Evolutionary conservation across 2,797 vertebrate species (phyloP).

Genomic region (Schizopygopsis malacanthus): DNA sequence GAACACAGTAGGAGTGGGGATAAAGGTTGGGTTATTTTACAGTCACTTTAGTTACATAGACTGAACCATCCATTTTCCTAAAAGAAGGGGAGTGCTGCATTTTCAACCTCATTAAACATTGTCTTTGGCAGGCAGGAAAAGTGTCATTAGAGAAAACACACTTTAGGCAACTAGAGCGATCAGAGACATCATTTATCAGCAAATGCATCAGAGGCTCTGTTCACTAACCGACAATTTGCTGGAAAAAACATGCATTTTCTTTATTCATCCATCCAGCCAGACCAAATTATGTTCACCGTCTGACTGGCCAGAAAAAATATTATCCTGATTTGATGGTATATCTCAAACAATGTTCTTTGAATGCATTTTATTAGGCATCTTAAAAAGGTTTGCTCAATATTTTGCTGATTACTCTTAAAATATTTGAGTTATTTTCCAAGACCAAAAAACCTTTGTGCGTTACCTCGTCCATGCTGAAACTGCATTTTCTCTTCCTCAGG

Average conservation of each 20-base stretch:
- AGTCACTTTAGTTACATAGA: slow-evolving; percentile 28
- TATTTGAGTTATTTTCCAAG: not conserved
- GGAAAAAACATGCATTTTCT: slow-evolving; percentile 33
- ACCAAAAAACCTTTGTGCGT: slow-evolving; percentile 26
- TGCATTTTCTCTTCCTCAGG: slow-evolving; percentile 88
- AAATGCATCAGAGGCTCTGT: slow-evolving; percentile 46
- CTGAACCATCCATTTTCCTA: slow-evolving; percentile 46
- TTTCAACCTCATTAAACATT: slow-evolving; percentile 65
- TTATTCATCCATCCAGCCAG: slow-evolving; percentile 34
- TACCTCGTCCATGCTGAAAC: slow-evolving; percentile 84
- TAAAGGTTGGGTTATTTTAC: slow-evolving; percentile 22
- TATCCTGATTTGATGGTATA: not conserved
- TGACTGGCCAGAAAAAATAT: slow-evolving; percentile 7
- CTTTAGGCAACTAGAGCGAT: slow-evolving; percentile 64
- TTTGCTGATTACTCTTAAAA: slow-evolving; percentile 24
- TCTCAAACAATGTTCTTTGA: not conserved
- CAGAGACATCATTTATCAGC: slow-evolving; percentile 58
- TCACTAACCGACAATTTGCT: slow-evolving; percentile 53
- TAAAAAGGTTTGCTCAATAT: not conserved
- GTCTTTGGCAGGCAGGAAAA: slow-evolving; percentile 60
- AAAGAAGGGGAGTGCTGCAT: slow-evolving; percentile 54
- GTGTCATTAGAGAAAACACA: slow-evolving; percentile 64
- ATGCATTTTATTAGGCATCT: not conserved
- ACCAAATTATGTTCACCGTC: slow-evolving; percentile 9
- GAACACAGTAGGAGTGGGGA: slow-evolving; percentile 22